phyloP scores from a whole-genome alignment of 2,888 invertebrate species.

The Philhelius pedissequus region DNA sequence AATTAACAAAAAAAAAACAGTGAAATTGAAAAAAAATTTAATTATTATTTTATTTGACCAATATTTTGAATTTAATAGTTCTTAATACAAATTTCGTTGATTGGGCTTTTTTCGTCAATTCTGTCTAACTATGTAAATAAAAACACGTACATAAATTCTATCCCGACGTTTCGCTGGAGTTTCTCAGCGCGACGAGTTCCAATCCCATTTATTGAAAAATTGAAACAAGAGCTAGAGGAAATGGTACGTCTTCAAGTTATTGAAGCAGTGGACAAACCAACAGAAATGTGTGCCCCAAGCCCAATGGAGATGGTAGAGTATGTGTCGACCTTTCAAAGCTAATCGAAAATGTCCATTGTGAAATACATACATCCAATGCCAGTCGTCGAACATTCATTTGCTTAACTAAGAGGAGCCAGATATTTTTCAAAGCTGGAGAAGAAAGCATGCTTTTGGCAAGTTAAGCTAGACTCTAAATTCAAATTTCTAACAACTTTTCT shows the following conservation, averaged over 20 bases:
- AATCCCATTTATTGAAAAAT: conserved; percentile 16
- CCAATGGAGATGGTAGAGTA: neutral
- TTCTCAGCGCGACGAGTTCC: conserved; percentile 23
- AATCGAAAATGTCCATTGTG: conserved; percentile 8
- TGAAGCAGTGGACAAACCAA: conserved; percentile 7
- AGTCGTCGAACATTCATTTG: conserved; percentile 67
- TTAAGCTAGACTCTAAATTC: conserved; percentile 4
- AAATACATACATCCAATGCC: conserved; percentile 69
- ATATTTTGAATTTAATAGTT: too few relatives aligned
- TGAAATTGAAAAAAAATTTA: too few relatives aligned
- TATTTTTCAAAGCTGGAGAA: conserved; percentile 73
- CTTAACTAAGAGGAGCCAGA: conserved; percentile 63
- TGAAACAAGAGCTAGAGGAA: conserved; percentile 3
- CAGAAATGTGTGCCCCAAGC: conserved; percentile 24
- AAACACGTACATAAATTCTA: too few relatives aligned
- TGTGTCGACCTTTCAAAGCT: conserved; percentile 20
- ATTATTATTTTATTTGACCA: too few relatives aligned
- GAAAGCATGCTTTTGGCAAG: conserved; percentile 37
- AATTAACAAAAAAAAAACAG: too few relatives aligned
- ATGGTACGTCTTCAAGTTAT: conserved; percentile 7
- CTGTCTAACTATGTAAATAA: too few relatives aligned
- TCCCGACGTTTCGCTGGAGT: too few relatives aligned
- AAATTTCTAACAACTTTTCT: conserved; percentile 18
- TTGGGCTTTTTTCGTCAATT: too few relatives aligned
- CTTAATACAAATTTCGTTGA: too few relatives aligned